These are phyloP conservation scores for Nanger granti DNA, from an alignment of 2,113 vertebrate genomes.

Conservation along the genomic window DNA sequence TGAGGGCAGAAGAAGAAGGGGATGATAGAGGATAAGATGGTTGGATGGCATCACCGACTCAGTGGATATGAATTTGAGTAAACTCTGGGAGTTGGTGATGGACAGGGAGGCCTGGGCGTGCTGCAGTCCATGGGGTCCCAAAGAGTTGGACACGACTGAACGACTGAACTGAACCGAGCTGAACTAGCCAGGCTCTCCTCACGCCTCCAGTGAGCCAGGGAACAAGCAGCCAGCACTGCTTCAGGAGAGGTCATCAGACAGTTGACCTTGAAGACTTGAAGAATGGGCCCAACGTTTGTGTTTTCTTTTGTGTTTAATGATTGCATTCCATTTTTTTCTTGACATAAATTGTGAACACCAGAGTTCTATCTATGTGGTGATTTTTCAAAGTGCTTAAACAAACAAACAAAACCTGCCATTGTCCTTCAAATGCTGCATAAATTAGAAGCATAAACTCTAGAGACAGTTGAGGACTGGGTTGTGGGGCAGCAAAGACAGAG, in stretches of 20 bases:
- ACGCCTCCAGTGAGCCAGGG: neutral
- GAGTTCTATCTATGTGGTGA: neutral
- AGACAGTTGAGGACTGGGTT: neutral
- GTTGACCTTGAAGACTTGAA: neutral
- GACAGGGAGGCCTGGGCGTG: neutral
- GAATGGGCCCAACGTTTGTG: neutral
- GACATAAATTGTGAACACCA: neutral
- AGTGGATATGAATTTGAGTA: neutral
- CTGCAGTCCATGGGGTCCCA: neutral
- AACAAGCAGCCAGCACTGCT: too few relatives aligned
- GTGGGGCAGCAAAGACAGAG: rapidly evolving
- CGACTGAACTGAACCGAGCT: neutral
- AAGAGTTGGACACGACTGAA: neutral
- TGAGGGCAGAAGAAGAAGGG: neutral
- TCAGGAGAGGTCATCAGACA: neutral
- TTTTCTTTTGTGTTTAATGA: neutral
- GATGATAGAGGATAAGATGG: neutral
- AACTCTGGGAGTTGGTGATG: neutral
- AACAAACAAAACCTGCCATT: neutral
- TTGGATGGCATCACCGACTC: neutral
- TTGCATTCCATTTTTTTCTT: neutral
- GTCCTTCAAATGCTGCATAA: neutral
- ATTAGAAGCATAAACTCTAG: neutral
- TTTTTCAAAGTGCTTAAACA: neutral
- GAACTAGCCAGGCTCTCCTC: neutral